A percentile compares a stretch with the other conserved stretches of the same genome.
Evolutionary conservation across 35 echinoderm and acorn worm genomes (phyloP).

Genomic region (Ophiothrix spiculata): DNA sequence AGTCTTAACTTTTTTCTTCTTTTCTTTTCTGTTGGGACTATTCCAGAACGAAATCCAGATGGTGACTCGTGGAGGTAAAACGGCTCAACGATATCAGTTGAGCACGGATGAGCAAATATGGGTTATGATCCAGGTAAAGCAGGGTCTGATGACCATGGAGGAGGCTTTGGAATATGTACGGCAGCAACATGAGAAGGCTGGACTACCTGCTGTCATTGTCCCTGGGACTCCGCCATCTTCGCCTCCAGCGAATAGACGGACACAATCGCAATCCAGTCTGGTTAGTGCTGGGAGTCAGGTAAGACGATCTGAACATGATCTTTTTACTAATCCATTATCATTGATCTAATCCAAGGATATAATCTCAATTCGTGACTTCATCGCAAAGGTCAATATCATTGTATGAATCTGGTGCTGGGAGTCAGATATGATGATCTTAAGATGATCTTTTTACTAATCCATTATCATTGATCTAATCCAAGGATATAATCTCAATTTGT

Average conservation of each 20-base stretch:
- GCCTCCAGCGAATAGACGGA: slow-evolving; percentile 7
- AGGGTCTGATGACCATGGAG: slow-evolving; percentile 90
- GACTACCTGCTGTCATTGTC: slow-evolving; percentile 20
- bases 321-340: too few relatives aligned
- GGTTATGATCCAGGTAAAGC: slow-evolving; percentile 85
- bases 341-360: too few relatives aligned
- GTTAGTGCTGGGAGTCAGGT: slow-evolving; percentile 13
- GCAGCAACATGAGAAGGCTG: slow-evolving; percentile 72
- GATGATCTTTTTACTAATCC: too few relatives aligned
- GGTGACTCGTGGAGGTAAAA: slow-evolving; percentile 28
- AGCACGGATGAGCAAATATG: slow-evolving; percentile 96
- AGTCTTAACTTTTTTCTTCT: too few relatives aligned
- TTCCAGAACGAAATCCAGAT: background rate
- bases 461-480: too few relatives aligned
- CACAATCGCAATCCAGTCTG: background rate
- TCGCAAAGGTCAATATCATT: too few relatives aligned
- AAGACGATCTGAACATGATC: too few relatives aligned
- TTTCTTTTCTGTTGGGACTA: background rate
- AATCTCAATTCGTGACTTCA: too few relatives aligned
- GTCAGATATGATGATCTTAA: too few relatives aligned
- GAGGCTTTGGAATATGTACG: slow-evolving; percentile 92
- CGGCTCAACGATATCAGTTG: slow-evolving; percentile 67
- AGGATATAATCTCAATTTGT: too few relatives aligned
- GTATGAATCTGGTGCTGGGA: too few relatives aligned
- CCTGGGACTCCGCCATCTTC: slow-evolving; percentile 18